Base-by-base conservation (phyloP, 2,888 invertebrate species). In the Caenorhabditis becei region DNA sequence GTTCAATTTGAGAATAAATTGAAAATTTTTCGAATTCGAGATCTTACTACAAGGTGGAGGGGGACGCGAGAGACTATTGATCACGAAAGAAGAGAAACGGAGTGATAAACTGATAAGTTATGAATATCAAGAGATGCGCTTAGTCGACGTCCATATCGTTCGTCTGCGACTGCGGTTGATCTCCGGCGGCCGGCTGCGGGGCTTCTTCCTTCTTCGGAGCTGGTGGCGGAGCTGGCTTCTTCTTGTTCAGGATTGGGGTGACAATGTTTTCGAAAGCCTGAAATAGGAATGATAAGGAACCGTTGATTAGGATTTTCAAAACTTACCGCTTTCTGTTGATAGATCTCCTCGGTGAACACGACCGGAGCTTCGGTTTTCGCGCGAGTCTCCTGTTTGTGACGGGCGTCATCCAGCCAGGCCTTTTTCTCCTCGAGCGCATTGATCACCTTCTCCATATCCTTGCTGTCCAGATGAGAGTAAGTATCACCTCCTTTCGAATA, bases 211-310 rank as follows among this genome's bases (percentile, higher is more conserved):
- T 82, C 79, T 83, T 82, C 23, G 82, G 77, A 16, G 75, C 62
- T 18, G 78, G 59, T 32, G 78, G 78, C 4, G 85, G 80, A 92
- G 96, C 96, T 8, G 97, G 97, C 92, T 96, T 96, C 65, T 96
- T 95, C 92, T 96, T 96, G 92, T 95, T 96, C 83, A 97, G 92
- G 84, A 97, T 95, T 7, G 96, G 95, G 71, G 91, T 91, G 53
- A 94, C 93, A 23, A 92, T 91, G 37, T 89, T 92, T 82, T 94
- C 94, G 85, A 94, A 92, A 18, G 91, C 89, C 93, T 94, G 87
- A 20, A 91, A 82, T 51, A 24, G 47, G 20, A 37, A 0, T 28
- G 18, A 3, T 18, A 23, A 20, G 3, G 20, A 41, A 32, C 10
- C 10, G 4, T 32, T 32, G 1, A 66, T 18, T 11, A 28, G 32